Base-by-base conservation (phyloP, 2,888 invertebrate genomes). In the Pandemis corylana region DNA sequence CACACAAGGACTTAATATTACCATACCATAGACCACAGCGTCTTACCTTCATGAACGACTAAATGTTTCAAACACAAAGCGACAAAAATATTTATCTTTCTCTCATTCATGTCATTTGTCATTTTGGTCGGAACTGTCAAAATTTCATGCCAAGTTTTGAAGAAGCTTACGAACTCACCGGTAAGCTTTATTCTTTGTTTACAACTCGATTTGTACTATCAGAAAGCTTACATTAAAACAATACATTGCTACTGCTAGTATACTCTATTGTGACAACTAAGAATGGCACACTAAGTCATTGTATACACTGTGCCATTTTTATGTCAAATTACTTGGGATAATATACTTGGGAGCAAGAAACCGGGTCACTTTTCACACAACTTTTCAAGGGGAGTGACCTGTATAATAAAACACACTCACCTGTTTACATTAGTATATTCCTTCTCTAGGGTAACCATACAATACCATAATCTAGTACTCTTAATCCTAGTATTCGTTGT, bases 131-230 rank as follows among this genome's bases (percentile, higher is more conserved):
- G 41, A n/a, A n/a, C 36, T 62, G 66, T 67, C 70, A 71, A 75
- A 70, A 36, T 71, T 51, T 28, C 28, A 71, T 71, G 77, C 15
- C 76, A 70, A 74, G 56, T 46, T 76, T 77, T 36, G 77, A 77
- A 62, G 77, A 77, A 56, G 77, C 76, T 7, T 77, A 67, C 64
- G 77, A 76, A 59, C 36, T 74, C 9, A 76, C 77, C n/a, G 77
- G 77, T 77, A 68, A 46, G 67, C 36, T 3, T 12, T 66, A 41
- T 62, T 0, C 10, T 64, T 59, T 59, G 10, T 59, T 59, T 28
- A 59, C 59, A 5, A 28, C n/a, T 5, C 12, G 12, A 53, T 56
- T 9, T 20, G 3, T 3, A 6, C 3, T 9, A 15, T 7, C 7
- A 15, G 7, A 5, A 59, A 28, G 28, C 10, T 10, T 9, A 28